phyloP scores from a whole-genome alignment of 2,888 invertebrate genomes.

The Clivina fossor region DNA sequence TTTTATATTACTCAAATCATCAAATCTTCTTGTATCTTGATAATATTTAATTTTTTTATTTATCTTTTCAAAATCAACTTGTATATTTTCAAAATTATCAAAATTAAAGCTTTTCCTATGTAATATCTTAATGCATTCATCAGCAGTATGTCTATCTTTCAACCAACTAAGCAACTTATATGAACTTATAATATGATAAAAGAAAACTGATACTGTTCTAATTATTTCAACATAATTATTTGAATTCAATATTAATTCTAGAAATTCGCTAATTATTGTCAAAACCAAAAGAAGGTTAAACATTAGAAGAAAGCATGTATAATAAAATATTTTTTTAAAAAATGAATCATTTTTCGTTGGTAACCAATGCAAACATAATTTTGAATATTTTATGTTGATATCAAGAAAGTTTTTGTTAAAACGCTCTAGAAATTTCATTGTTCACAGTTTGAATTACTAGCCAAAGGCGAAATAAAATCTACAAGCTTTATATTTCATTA shows the following conservation, averaged over 20 bases:
- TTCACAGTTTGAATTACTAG: too few relatives aligned
- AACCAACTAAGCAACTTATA: constrained; percentile 20
- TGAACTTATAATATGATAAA: constrained; percentile 10
- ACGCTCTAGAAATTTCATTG: too few relatives aligned
- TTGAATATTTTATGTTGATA: constrained; percentile 4
- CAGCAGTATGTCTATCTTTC: constrained; percentile 1
- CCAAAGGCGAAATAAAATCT: too few relatives aligned
- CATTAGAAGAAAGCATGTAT: neutral
- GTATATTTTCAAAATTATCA: constrained; percentile 13
- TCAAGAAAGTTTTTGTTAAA: constrained; percentile 21
- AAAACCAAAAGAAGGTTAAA: neutral
- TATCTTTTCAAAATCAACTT: constrained; percentile 8
- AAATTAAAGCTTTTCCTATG: constrained; percentile 23
- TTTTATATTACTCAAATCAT: neutral
- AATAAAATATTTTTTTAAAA: constrained; percentile 4
- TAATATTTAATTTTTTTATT: neutral
- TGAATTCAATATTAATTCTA: neutral
- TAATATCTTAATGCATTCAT: constrained; percentile 17
- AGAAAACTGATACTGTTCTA: constrained; percentile 6
- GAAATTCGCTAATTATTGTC: constrained; percentile 3
- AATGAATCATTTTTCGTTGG: neutral
- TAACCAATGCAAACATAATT: constrained; percentile 2
- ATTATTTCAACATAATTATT: constrained; percentile 6
- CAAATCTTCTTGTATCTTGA: constrained; percentile 19
- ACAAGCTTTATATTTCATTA: too few relatives aligned